phyloP scores from a whole-genome alignment of 2,888 invertebrate species.

The Calephelis perditalis region DNA sequence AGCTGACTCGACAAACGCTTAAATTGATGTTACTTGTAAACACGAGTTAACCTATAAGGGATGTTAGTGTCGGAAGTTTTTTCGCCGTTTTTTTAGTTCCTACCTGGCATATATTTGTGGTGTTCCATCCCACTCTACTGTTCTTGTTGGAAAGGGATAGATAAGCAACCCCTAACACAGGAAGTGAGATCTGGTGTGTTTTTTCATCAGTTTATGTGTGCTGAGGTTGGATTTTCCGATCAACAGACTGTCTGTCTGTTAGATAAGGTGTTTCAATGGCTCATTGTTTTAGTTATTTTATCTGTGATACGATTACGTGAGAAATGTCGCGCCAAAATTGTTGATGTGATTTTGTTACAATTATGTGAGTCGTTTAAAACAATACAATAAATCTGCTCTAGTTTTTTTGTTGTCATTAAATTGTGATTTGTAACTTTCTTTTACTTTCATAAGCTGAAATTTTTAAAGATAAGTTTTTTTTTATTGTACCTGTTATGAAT shows the following conservation, averaged over 20 bases:
- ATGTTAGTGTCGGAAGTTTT: conserved; percentile 68
- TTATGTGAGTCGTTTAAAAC: background rate
- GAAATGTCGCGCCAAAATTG: background rate
- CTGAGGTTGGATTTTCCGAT: conserved; percentile 58
- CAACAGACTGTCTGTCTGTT: conserved; percentile 52
- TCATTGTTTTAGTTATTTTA: conserved; percentile 51
- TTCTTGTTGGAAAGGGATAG: conserved; percentile 41
- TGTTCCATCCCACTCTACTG: conserved; percentile 43
- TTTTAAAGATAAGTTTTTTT: too few relatives aligned
- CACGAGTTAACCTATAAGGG: conserved; percentile 56
- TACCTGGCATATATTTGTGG: conserved; percentile 67
- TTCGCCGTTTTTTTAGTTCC: conserved; percentile 62
- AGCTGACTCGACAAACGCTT: background rate
- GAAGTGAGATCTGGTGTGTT: conserved; percentile 75
- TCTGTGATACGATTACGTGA: conserved; percentile 16
- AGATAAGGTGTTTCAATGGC: conserved; percentile 59
- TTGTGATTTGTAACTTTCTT: too few relatives aligned
- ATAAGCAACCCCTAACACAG: conserved; percentile 56
- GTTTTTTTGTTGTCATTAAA: too few relatives aligned
- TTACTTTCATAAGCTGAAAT: too few relatives aligned
- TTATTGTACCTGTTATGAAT: too few relatives aligned
- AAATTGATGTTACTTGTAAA: conserved; percentile 40
- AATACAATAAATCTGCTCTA: too few relatives aligned
- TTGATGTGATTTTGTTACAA: background rate
- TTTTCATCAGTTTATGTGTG: conserved; percentile 63